Evolutionary conservation across 2,888 invertebrate species (phyloP), one percentile per base, ranked within the genome.

Genomic region (Rhagonycha fulva): DNA sequence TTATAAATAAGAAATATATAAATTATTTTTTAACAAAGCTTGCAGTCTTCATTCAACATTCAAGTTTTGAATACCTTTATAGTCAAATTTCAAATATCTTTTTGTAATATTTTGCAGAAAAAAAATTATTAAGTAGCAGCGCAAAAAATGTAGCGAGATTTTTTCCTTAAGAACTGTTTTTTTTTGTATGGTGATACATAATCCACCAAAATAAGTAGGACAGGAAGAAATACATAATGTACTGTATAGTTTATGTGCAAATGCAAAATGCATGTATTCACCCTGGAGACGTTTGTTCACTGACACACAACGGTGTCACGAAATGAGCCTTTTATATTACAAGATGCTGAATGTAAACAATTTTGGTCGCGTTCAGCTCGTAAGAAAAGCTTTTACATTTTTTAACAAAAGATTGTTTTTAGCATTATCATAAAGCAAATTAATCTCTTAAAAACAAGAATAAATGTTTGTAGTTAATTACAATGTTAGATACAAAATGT

Each of bases 241-340:
- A 66, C 63, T 66, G 63, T 66, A 66, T 66, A 66, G 47, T 66
- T 66, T 66, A 32, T 32, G 47, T 47, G 47, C 70, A 76, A 66
- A 76, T 76, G 76, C 76, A 72, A 76, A 72, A 72, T 76, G 63
- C 76, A 72, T 72, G 76, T 72, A 76, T 70, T 72, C 72, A 28
- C 72, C 76, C 72, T 66, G 62, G 72, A 61, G 76, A 72, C 72
- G 76, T 76, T 76, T 76, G 76, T 66, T 68, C 66, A 76, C 72
- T 70, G 61, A 71, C 68, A 76, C 69, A 76, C 76, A 72, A 72
- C 76, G 72, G 72, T 76, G 76, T 76, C 76, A 70, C 72, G 72
- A 76, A 76, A 76, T 76, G 76, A 76, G 66, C 72, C 72, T 76
- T 76, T 76, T 76, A 76, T 76, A 72, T 72, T 66, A 28, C 76